These are phyloP conservation scores for Formica exsecta DNA, from an alignment of 1,140 invertebrate species.

Conservation along the genomic window DNA sequence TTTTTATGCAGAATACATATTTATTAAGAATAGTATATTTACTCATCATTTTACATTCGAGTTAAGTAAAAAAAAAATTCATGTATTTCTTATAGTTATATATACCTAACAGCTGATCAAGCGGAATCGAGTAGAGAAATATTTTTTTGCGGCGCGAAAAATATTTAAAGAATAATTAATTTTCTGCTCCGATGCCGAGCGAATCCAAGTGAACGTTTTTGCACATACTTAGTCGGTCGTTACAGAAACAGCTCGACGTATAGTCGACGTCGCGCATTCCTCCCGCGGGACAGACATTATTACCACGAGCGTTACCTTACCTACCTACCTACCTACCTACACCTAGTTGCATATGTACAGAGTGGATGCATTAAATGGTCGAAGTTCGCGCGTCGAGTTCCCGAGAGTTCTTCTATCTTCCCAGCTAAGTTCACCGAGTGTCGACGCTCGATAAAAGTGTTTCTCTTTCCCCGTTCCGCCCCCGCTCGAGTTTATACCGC, in stretches of 20 bases:
- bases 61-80: background rate
- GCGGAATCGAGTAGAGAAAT: background rate
- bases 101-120: background rate
- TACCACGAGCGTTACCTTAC: slow-evolving; percentile 9
- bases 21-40: too few species aligned
- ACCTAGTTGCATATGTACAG: slow-evolving; percentile 66
- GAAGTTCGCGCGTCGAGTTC: slow-evolving; percentile 78
- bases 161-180: slow-evolving; percentile 57
- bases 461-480: slow-evolving; percentile 78
- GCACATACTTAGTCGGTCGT: slow-evolving; percentile 39
- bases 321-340: too few species aligned
- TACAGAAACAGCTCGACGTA: slow-evolving; percentile 45
- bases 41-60: background rate
- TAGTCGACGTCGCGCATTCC: slow-evolving; percentile 38
- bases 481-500: slow-evolving; percentile 68
- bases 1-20: too few species aligned
- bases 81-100: background rate
- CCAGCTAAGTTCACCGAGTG: slow-evolving; percentile 80
- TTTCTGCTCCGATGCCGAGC: slow-evolving; percentile 20
- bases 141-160: background rate
- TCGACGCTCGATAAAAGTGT: slow-evolving; percentile 83
- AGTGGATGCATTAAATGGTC: slow-evolving; percentile 78
- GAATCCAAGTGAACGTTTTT: slow-evolving; percentile 14
- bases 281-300: slow-evolving; percentile 53
- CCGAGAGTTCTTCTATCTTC: slow-evolving; percentile 79